Evolutionary conservation across 2,888 invertebrate genomes (phyloP).

Genomic region (Cataglyphis rosenhaueri): DNA sequence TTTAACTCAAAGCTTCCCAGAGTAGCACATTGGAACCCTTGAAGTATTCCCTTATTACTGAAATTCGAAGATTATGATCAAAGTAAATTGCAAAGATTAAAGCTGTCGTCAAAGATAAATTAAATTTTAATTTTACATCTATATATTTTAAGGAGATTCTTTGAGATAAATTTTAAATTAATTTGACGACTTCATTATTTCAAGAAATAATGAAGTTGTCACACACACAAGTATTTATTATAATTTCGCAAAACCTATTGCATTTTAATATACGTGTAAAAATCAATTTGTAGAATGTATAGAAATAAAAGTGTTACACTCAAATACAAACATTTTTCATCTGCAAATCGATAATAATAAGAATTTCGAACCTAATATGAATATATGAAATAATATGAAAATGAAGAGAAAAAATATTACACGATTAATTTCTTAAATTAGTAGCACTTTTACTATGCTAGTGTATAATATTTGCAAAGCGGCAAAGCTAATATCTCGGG

Average conservation of each 20-base stretch:
- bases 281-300: background rate
- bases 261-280: background rate
- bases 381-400: background rate
- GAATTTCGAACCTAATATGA: background rate
- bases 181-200: background rate
- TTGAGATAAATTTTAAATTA: too few species aligned
- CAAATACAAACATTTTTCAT: background rate
- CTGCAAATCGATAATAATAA: background rate
- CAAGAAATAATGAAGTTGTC: background rate
- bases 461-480: background rate
- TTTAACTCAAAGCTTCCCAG: constrained; percentile 37
- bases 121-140: too few species aligned
- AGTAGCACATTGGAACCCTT: background rate
- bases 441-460: background rate
- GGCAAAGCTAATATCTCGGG: background rate
- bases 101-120: background rate
- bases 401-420: background rate
- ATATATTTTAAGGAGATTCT: too few species aligned
- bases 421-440: background rate
- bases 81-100: constrained; percentile 1
- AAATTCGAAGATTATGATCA: constrained; percentile 12
- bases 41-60: background rate
- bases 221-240: too few species aligned
- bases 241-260: background rate
- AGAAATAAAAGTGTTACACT: background rate